Conservation (phyloP, 2,888 invertebrate genomes). For the Ernsta delagoae region DNA sequence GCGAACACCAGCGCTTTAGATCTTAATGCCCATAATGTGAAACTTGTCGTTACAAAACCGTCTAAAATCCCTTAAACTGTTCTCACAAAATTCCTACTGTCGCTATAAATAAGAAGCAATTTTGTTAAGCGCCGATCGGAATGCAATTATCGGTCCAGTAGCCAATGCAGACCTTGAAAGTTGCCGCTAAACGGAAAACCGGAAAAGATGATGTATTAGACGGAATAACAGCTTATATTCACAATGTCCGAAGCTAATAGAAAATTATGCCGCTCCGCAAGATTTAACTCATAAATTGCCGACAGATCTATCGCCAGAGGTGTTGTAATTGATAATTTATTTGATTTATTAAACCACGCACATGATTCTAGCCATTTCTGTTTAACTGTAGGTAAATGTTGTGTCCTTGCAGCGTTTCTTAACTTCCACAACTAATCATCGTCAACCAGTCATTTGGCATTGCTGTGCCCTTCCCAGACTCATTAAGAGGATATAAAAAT, state of each 20-base stretch:
- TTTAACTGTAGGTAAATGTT: no score
- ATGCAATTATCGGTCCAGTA: conserved; percentile 30
- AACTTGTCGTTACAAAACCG: conserved; percentile 19
- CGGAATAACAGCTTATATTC: conserved; percentile 26
- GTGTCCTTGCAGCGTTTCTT: no score
- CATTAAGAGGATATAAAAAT: no score
- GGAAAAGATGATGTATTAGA: conserved; percentile 35
- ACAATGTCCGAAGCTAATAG: conserved; percentile 34
- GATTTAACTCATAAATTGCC: conserved; percentile 34
- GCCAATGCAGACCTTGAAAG: conserved; percentile 25
- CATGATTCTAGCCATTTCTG: no score
- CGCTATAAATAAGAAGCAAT: conserved; percentile 27
- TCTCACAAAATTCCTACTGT: conserved; percentile 23
- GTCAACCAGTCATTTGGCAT: no score
- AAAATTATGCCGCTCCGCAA: conserved; percentile 33
- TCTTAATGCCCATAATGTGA: neutral
- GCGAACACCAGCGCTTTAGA: no score
- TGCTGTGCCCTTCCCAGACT: no score
- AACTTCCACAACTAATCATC: no score
- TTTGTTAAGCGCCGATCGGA: conserved; percentile 22
- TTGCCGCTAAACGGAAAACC: conserved; percentile 25
- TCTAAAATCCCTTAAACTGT: conserved; percentile 20
- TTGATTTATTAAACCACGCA: no score
- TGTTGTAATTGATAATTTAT: no score
- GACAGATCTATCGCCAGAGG: no score